Base-by-base conservation (phyloP, 1,140 invertebrate species). In the Bombus waltoni region DNA sequence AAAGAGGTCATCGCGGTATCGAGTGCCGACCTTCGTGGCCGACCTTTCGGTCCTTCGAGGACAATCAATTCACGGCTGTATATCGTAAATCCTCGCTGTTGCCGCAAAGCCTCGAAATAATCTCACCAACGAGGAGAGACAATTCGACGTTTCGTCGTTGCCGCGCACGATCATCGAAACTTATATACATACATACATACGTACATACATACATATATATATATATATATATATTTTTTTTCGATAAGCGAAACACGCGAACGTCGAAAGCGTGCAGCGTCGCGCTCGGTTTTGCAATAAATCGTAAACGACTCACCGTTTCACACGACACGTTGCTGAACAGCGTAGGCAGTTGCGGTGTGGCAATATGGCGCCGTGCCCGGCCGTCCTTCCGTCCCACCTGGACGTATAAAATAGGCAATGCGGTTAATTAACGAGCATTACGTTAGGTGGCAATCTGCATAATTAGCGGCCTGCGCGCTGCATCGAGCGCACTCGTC, bases 361-460 rank as follows among this genome's bases (percentile, higher is more conserved):
- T 88, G 71, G 89, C 68, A 92, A 91, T 87, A 88, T 91, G 91
- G 90, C 88, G 87, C 84, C 87, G 87, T 87, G 88, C 81, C 91
- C 78, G 86, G 80, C 83, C 86, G 92, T 91, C 92, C 89, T 92
- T 92, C 80, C 91, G 85, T 85, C 90, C 87, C 83, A 88, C 87
- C 74, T 89, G 87, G 82, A 92, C 90, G 89, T 88, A 91, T 88
- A 81, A 87, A 90, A 88, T 89, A 87, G 89, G 91, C 91, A 90
- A 90, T 91, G 89, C 90, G 92, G 91, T 92, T 92, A 92, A 93
- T 93, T 93, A 93, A 92, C 91, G 90, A 87, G 88, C 88, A 90
- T 92, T 92, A 92, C 90, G 91, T 93, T 92, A 92, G 92, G 89
- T 88, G 88, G 82, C 90, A 92, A 92, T 93, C 90, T 93, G 91